Percentiles rank a stretch among this genome's conserved stretches.
Conservation (phyloP, 2,888 invertebrate species). For the Drosophila trichaetosa region DNA sequence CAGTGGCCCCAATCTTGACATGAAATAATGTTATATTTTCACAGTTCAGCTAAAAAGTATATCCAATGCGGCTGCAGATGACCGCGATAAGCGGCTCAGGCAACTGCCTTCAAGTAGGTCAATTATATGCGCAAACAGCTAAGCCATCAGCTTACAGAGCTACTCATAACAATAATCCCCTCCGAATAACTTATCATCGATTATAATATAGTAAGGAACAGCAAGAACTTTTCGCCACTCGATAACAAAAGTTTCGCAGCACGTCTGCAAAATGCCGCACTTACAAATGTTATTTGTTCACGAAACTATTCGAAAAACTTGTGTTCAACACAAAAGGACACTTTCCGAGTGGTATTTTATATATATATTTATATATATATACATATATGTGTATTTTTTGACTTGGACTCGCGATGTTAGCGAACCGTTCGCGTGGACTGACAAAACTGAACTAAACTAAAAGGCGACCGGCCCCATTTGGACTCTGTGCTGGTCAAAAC, state of each 20-base stretch:
- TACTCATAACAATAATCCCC: conserved; percentile 24
- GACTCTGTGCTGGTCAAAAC: conserved; percentile 58
- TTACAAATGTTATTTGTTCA: conserved; percentile 49
- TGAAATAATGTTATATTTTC: conserved; percentile 76
- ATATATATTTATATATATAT: neutral
- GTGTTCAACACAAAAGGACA: conserved; percentile 1
- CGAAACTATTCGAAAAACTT: conserved; percentile 30
- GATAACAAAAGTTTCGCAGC: conserved; percentile 47
- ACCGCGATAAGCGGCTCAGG: conserved; percentile 52
- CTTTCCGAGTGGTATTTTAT: neutral
- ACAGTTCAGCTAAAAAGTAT: conserved; percentile 59
- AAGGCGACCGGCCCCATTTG: conserved; percentile 35
- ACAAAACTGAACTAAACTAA: conserved; percentile 68
- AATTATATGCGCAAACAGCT: conserved; percentile 68
- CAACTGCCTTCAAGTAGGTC: conserved; percentile 63
- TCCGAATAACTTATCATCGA: conserved; percentile 45
- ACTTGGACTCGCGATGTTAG: conserved; percentile 12
- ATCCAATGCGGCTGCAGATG: conserved; percentile 51
- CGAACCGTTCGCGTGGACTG: conserved; percentile 71
- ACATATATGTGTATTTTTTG: neutral
- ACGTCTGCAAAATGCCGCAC: conserved; percentile 65
- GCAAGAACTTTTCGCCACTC: conserved; percentile 35
- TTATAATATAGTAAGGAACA: conserved; percentile 44
- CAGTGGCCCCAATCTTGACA: conserved; percentile 67
- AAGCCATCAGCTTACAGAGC: conserved; percentile 32